phyloP scores from a whole-genome alignment of 2,888 invertebrate species.

The Noctua pronuba region DNA sequence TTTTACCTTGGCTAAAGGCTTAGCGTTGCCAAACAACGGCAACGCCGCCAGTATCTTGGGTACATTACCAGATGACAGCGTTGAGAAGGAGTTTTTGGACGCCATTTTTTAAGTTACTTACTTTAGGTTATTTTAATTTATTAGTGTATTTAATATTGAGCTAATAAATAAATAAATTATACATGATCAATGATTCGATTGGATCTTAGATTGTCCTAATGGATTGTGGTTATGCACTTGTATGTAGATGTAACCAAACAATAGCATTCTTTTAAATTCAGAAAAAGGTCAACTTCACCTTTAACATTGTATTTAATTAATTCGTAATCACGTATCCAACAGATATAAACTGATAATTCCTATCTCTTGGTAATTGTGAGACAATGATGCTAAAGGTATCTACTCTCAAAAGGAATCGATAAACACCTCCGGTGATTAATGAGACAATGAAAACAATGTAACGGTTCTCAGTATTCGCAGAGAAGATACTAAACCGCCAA shows the following conservation, averaged over 20 bases:
- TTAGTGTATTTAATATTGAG: too few species aligned
- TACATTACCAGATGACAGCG: too few species aligned
- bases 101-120: too few species aligned
- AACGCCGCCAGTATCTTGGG: too few species aligned
- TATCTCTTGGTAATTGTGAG: not conserved
- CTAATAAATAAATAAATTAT: too few species aligned
- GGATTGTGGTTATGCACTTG: too few species aligned
- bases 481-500: conserved; percentile 23
- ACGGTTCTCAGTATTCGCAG: conserved; percentile 36
- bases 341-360: conserved; percentile 43
- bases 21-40: too few species aligned
- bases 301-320: conserved; percentile 38
- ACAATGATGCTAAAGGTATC: conserved; percentile 12
- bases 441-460: conserved; percentile 39
- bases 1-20: too few species aligned
- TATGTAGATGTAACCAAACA: not conserved
- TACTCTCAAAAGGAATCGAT: conserved; percentile 10
- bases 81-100: too few species aligned
- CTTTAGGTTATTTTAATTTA: too few species aligned
- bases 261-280: not conserved
- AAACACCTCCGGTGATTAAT: conserved; percentile 18
- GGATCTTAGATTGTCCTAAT: too few species aligned
- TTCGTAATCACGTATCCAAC: conserved; percentile 52
- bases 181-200: too few species aligned
- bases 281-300: not conserved